phyloP scores from a whole-genome alignment of 2,113 vertebrate genomes.

The Anser cygnoides region DNA sequence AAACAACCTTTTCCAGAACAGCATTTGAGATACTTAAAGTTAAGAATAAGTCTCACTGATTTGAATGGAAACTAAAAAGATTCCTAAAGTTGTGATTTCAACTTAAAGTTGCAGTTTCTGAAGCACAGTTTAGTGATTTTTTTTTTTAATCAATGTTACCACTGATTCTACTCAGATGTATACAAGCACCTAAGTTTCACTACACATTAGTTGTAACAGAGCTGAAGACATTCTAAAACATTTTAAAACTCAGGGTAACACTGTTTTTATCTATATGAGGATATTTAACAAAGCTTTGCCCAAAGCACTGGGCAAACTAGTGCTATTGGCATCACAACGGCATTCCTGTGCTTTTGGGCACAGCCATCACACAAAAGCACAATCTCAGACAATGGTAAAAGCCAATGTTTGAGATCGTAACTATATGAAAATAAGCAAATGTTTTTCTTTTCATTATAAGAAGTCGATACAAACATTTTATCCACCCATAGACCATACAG shows the following conservation, averaged over 20 bases:
- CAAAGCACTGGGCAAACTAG: neutral
- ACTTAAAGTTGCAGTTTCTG: neutral
- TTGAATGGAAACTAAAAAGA: neutral
- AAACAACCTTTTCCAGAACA: neutral
- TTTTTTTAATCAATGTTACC: neutral
- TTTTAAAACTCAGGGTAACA: neutral
- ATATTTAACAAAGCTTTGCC: neutral
- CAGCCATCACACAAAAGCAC: neutral
- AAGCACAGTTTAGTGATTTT: neutral
- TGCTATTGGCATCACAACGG: neutral
- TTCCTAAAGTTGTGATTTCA: neutral
- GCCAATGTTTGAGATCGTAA: neutral
- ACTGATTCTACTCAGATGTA: neutral
- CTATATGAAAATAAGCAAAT: neutral
- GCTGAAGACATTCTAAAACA: neutral
- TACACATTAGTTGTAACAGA: neutral
- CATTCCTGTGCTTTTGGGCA: neutral
- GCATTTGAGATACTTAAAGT: neutral
- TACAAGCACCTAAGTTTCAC: neutral
- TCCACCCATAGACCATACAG: neutral
- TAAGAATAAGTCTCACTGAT: neutral
- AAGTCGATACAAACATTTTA: neutral
- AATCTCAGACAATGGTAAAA: neutral
- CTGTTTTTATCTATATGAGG: neutral
- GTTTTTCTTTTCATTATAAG: neutral